These are phyloP conservation scores for Ceratosolen solmsi DNA, from an alignment of 1,140 invertebrate genomes.

Conservation along the genomic window DNA sequence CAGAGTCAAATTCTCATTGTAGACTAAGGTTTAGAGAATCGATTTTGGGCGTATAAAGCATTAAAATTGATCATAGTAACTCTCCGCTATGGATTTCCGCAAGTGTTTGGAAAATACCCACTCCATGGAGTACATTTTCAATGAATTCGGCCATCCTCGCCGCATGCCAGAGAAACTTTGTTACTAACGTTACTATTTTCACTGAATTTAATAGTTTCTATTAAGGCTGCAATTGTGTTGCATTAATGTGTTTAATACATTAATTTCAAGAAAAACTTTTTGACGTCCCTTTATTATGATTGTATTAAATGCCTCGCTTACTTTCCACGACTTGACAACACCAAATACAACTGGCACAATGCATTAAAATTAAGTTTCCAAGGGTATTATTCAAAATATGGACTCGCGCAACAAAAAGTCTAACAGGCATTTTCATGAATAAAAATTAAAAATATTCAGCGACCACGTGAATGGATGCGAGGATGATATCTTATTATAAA, in stretches of 20 bases:
- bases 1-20: background rate
- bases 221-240: background rate
- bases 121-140: background rate
- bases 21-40: background rate
- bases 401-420: background rate
- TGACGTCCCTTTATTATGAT: background rate
- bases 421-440: too few species aligned
- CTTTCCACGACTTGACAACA: background rate
- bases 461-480: too few species aligned
- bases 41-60: background rate
- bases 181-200: background rate
- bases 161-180: conserved; percentile 2
- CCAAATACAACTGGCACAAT: background rate
- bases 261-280: conserved; percentile 3
- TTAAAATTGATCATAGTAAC: background rate
- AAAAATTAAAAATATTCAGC: too few species aligned
- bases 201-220: background rate
- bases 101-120: background rate
- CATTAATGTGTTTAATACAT: conserved; percentile 1
- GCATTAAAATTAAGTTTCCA: background rate
- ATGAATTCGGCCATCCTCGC: background rate
- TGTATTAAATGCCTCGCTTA: background rate
- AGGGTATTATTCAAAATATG: background rate
- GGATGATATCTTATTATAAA: too few species aligned
- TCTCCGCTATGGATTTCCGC: background rate